Percentiles rank a stretch among this genome's conserved stretches.
phyloP scores from a whole-genome alignment of 2,888 invertebrate species.

The Limnephilus rhombicus region DNA sequence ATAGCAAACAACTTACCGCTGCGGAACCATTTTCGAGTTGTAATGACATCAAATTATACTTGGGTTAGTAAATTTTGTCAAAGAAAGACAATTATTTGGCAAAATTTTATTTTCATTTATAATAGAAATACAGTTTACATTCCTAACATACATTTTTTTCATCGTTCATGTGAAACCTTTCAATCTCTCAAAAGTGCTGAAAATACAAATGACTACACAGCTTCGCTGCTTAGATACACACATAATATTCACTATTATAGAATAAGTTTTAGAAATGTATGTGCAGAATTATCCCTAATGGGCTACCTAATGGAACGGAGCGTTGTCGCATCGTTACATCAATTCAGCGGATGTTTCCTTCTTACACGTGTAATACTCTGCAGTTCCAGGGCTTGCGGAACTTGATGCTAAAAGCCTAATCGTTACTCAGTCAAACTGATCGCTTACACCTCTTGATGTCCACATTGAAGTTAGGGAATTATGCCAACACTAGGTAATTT shows the following conservation, averaged over 20 bases:
- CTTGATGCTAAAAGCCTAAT: neutral
- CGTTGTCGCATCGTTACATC: neutral
- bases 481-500: neutral
- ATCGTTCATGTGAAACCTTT: constrained; percentile 16
- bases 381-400: neutral
- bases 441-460: neutral
- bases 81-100: neutral
- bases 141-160: constrained; percentile 34
- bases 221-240: neutral
- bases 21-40: neutral
- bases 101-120: constrained; percentile 38
- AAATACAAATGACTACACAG: neutral
- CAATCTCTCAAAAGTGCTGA: neutral
- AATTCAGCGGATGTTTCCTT: neutral
- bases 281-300: neutral
- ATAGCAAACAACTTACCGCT: neutral
- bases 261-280: neutral
- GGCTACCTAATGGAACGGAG: neutral
- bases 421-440: neutral
- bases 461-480: neutral
- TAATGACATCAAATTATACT: neutral
- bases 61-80: neutral
- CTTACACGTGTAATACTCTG: neutral
- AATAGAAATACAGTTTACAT: constrained; percentile 46
- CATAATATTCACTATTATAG: neutral